A percentile compares a stretch with the other conserved stretches of the same genome.
Conservation (phyloP, 2,797 vertebrate genomes). For the Sylvia borin region DNA sequence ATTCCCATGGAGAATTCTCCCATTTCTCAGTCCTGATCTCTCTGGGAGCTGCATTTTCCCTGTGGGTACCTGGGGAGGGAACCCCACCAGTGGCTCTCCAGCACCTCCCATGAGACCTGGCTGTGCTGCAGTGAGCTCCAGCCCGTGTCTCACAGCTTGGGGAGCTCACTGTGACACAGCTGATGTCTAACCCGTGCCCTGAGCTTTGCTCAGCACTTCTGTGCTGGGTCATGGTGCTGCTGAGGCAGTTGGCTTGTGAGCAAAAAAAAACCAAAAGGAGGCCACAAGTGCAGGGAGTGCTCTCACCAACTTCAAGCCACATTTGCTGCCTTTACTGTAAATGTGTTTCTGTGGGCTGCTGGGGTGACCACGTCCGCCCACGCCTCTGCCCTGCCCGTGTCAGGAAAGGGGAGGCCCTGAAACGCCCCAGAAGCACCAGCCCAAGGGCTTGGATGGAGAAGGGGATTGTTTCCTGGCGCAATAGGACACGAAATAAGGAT, state of each 20-base stretch:
- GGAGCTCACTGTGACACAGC: not conserved
- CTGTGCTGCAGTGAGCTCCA: not conserved
- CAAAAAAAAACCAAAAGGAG: not conserved
- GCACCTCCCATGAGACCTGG: accelerated
- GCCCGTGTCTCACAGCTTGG: not conserved
- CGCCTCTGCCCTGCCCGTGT: not conserved
- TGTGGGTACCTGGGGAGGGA: not conserved
- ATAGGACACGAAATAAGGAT: no score
- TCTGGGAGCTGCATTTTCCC: not conserved
- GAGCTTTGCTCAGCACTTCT: conserved; percentile 10
- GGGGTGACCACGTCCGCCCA: not conserved
- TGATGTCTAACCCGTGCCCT: accelerated
- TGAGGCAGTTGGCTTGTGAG: not conserved
- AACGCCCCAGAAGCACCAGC: not conserved
- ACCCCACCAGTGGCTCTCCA: accelerated
- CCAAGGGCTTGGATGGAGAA: not conserved
- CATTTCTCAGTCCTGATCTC: not conserved
- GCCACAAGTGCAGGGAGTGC: not conserved
- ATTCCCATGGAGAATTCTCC: not conserved
- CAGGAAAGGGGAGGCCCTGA: not conserved
- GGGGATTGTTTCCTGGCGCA: not conserved
- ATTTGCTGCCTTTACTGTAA: not conserved
- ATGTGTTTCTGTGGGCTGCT: not conserved
- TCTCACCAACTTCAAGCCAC: not conserved
- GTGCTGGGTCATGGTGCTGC: not conserved